Conservation (phyloP, 2,113 vertebrate genomes). For the Plecturocebus donacophilus region DNA sequence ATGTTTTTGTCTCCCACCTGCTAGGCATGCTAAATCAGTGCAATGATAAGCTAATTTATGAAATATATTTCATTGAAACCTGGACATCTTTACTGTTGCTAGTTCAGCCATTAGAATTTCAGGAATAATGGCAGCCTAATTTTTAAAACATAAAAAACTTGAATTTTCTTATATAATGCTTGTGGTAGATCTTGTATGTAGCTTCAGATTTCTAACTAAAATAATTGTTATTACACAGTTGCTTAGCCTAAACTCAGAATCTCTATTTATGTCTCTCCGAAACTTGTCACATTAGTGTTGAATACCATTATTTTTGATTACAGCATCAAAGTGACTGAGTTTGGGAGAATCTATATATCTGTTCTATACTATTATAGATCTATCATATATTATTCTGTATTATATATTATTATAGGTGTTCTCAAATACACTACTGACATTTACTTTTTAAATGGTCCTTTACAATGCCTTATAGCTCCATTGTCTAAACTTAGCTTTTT, state of each 20-base stretch:
- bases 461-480: background rate
- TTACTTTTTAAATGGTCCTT: background rate
- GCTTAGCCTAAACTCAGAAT: conserved; percentile 73
- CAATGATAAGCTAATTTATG: conserved; percentile 93
- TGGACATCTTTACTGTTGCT: conserved; percentile 91
- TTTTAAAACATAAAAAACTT: conserved; percentile 77
- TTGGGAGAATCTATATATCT: background rate
- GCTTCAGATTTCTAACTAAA: conserved; percentile 67
- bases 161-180: conserved; percentile 71
- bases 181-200: conserved; percentile 47
- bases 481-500: background rate
- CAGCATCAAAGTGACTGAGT: background rate
- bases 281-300: conserved; percentile 45
- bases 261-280: conserved; percentile 30
- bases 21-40: conserved; percentile 94
- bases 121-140: conserved; percentile 82
- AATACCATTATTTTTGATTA: conserved; percentile 14
- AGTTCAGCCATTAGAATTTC: conserved; percentile 87
- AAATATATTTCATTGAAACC: conserved; percentile 91
- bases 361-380: background rate
- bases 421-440: background rate
- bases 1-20: conserved; percentile 94
- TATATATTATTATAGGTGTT: background rate
- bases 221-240: conserved; percentile 55
- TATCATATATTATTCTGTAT: background rate